These are phyloP conservation scores for Antechinus stuartii DNA, from an alignment of 2,113 vertebrate genomes.

Conservation along the genomic window DNA sequence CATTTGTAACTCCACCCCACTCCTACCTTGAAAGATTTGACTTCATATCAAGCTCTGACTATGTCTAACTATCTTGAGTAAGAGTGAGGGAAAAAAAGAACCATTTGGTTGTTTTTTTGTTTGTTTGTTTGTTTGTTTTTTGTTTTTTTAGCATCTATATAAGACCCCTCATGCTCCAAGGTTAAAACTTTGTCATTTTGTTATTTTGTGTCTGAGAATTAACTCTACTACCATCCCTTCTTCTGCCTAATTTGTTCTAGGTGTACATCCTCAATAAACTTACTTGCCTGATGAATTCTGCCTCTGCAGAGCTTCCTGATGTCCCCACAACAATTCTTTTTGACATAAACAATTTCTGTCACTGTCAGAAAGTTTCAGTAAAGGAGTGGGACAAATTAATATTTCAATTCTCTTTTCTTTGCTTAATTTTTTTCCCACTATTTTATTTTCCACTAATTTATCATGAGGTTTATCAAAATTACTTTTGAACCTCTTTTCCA, in stretches of 20 bases:
- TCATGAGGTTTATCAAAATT: not conserved
- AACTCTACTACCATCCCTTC: not conserved
- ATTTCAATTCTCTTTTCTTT: no score
- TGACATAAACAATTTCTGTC: not conserved
- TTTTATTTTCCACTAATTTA: not conserved
- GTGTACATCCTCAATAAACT: no score
- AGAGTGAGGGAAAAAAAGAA: not conserved
- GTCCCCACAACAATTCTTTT: not conserved
- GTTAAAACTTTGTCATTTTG: not conserved
- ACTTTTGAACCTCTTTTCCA: not conserved
- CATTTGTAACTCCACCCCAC: not conserved
- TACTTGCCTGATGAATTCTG: not conserved
- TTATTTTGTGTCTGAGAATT: not conserved
- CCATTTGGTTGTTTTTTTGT: not conserved
- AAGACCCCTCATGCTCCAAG: not conserved
- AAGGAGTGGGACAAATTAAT: not conserved
- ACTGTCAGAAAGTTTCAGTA: not conserved
- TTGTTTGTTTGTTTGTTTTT: no score
- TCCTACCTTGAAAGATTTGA: not conserved
- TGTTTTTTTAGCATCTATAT: not conserved
- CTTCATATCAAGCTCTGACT: not conserved
- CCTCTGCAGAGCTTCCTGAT: not conserved
- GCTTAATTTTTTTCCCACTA: no score
- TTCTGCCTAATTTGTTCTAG: no score
- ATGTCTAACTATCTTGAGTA: not conserved